phyloP scores from a whole-genome alignment of 2,113 vertebrate species.

The Alouatta palliata region DNA sequence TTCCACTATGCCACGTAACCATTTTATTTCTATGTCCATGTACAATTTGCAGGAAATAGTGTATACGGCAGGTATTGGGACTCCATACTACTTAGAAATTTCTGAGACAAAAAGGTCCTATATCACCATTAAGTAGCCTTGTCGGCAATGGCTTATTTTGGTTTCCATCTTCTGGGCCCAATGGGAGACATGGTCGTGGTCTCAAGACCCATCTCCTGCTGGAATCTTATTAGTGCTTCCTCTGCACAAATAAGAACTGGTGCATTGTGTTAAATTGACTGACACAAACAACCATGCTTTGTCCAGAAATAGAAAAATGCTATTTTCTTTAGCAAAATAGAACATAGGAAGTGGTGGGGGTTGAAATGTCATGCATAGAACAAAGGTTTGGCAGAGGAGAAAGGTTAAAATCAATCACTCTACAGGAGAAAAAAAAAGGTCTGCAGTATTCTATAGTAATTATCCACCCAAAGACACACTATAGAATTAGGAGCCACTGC shows the following conservation, averaged over 20 bases:
- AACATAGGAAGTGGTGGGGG: constrained; percentile 73
- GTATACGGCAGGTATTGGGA: constrained; percentile 19
- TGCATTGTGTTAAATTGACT: constrained; percentile 81
- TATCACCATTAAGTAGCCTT: constrained; percentile 64
- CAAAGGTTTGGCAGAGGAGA: constrained; percentile 79
- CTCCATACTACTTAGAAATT: not conserved
- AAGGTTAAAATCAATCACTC: constrained; percentile 81
- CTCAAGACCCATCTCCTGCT: constrained; percentile 74
- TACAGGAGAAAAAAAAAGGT: not conserved
- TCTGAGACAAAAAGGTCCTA: constrained; percentile 53
- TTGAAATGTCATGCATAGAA: constrained; percentile 77
- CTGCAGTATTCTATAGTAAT: constrained; percentile 70
- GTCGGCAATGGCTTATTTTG: constrained; percentile 65
- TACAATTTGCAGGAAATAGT: not conserved
- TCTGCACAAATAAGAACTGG: constrained; percentile 77
- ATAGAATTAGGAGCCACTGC: not conserved
- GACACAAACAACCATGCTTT: constrained; percentile 81
- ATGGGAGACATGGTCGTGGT: constrained; percentile 54
- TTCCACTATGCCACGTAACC: not conserved
- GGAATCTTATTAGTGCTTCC: constrained; percentile 77
- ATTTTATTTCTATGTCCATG: not conserved
- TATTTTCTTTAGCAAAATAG: constrained; percentile 81
- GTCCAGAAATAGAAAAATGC: constrained; percentile 82
- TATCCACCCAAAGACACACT: constrained; percentile 61
- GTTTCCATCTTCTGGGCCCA: constrained; percentile 62